Base-by-base conservation (phyloP, 2,888 invertebrate genomes). In the Branchipolynoe longqiensis region DNA sequence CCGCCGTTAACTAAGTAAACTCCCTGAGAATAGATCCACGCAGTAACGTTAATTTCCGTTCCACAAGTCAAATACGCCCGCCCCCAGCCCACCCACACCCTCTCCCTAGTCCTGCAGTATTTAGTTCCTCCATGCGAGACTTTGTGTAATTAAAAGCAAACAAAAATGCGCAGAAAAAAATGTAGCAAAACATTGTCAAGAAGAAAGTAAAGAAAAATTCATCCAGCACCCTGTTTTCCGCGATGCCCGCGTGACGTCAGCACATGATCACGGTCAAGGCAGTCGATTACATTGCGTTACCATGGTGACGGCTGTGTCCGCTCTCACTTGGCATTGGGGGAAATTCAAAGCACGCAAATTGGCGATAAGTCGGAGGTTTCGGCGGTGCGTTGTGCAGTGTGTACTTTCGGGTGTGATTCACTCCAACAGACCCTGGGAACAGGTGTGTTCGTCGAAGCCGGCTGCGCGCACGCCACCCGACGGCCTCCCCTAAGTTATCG, bases 241-340 rank as follows among this genome's bases (percentile, higher is more conserved):
- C 22, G 22, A n/a, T 33, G 33, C 38, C 69, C 69, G 33, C 69
- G 69, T 69, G 69, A 69, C 69, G 69, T 69, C 69, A 69, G 38
- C 36, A 33, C 12, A 31, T 28, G 28, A 4, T 18, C 25, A 33
- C 69, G 48, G 48, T 48, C 38, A 62, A 25, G 69, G 69, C n/a
- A 38, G 33, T 38, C 38, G 69, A 69, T 69, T 69, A 69, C 69
- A 69, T 38, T 22, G n/a, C 22, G 69, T 69, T 33, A 38, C 69
- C 69, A 69, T 69, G 38, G 69, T 22, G 69, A 69, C 36, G 69
- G 36, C n/a, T n/a, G n/a, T 69, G 69, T 14, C 38, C 38, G 14
- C 14, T 69, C 36, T 69, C 69, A 69, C 69, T 14, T 69, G 69
- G n/a, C 36, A 69, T 38, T 69, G 33, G 33, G 25, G 38, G 38